Base-by-base conservation (phyloP, 2,797 vertebrate genomes). In the Centropyge bicolor region DNA sequence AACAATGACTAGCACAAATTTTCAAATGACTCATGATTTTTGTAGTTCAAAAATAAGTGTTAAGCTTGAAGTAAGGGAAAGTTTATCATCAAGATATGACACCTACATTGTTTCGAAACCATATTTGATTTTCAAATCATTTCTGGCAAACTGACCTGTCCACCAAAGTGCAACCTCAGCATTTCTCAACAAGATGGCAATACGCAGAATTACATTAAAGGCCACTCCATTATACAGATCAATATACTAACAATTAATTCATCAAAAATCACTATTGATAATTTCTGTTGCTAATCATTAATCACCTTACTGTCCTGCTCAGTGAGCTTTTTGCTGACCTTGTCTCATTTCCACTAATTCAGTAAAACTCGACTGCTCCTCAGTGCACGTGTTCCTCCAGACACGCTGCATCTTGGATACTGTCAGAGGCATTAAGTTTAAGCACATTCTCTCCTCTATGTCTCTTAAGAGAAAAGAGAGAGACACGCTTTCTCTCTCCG, bases 391-490 rank as follows among this genome's bases (percentile, higher is more conserved):
- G 60, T 31, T 74, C 36, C 62, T 52, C 38, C 40, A 66, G 51
- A 69, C 45, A 31, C 6, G 31, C 41, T 62, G 62, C 52, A 59
- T 16, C 36, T 12, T 31, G 27, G 38, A 55, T 27, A 31, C 11
- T 22, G 46, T 78, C 61, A 24, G 27, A 78, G 40, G 11, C 41
- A 45, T 13, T 46, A 14, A 36, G 49, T 78, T 54, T 35, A 70
- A 69, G 20, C 59, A 24, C n/a, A 61, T 46, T 59, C 8, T 68
- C 54, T 41, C 24, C 22, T 49, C 24, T 48, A 41, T 43, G 38
- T 12, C 38, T 76, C 49, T 52, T 35, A 57, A 54, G 55, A 82
- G n/a, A 81, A 78, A 78, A 38, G 49, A 77, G 70, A 60, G 84
- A 81, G 70, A 79, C 59, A 62, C 72, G n/a, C 3, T 43, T 71